These are phyloP conservation scores for Craterocephalus amniculus DNA, from an alignment of 2,797 vertebrate genomes.

Conservation along the genomic window DNA sequence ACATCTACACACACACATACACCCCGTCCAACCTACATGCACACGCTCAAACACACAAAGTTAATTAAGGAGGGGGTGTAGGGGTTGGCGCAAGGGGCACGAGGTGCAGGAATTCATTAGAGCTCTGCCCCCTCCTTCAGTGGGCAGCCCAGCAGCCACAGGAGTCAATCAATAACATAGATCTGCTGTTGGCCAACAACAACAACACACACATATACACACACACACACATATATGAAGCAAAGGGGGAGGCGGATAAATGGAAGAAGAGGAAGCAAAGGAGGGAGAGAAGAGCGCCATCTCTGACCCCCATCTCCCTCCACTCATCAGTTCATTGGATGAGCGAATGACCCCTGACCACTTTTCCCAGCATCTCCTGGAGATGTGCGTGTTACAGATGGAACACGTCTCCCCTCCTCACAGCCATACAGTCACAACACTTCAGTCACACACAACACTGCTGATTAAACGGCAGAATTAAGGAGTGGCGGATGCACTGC, in stretches of 20 bases:
- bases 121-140: slow-evolving; percentile 83
- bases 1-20: slow-evolving; percentile 43
- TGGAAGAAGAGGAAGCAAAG: slow-evolving; percentile 69
- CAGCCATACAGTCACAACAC: slow-evolving; percentile 58
- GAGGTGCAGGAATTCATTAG: slow-evolving; percentile 87
- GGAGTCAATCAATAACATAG: slow-evolving; percentile 87
- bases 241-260: slow-evolving; percentile 66
- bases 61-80: slow-evolving; percentile 87
- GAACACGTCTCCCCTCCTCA: slow-evolving; percentile 64
- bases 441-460: slow-evolving; percentile 43
- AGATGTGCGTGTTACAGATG: slow-evolving; percentile 63
- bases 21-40: slow-evolving; percentile 14
- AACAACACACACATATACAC: slow-evolving; percentile 41
- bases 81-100: slow-evolving; percentile 80
- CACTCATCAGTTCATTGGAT: slow-evolving; percentile 81
- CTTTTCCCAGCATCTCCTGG: slow-evolving; percentile 69
- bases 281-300: slow-evolving; percentile 68
- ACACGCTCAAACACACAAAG: slow-evolving; percentile 74
- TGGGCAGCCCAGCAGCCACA: slow-evolving; percentile 81
- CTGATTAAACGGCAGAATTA: slow-evolving; percentile 27
- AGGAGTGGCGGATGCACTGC: slow-evolving; percentile 4
- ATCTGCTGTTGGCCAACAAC: slow-evolving; percentile 80
- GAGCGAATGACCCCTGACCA: slow-evolving; percentile 71
- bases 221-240: slow-evolving; percentile 41
- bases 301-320: slow-evolving; percentile 80